A percentile compares a stretch with the other conserved stretches of the same genome.
phyloP scores from a whole-genome alignment of 2,888 invertebrate genomes.

The Ectropis crepuscularia region DNA sequence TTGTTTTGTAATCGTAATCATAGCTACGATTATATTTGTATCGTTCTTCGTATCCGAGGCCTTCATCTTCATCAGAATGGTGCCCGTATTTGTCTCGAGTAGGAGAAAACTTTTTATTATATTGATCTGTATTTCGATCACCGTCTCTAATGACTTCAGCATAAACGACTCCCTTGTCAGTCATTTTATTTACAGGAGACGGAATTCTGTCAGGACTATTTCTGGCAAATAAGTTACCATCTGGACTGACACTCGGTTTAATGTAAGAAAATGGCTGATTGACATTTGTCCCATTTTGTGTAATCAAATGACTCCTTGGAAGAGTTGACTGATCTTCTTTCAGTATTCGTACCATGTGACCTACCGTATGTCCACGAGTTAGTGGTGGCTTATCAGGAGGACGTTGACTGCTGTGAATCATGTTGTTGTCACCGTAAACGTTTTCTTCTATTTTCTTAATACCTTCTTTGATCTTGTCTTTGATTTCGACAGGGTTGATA shows the following conservation, averaged over 20 bases:
- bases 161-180: conserved; percentile 88
- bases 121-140: conserved; percentile 55
- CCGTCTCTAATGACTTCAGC: conserved; percentile 88
- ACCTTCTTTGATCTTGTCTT: conserved; percentile 80
- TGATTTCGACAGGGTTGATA: conserved; percentile 61
- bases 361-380: conserved; percentile 89
- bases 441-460: conserved; percentile 80
- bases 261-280: conserved; percentile 94
- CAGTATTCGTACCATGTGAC: conserved; percentile 90
- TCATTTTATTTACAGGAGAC: conserved; percentile 77
- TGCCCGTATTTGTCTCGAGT: conserved; percentile 79
- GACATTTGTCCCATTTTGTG: conserved; percentile 87
- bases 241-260: conserved; percentile 83
- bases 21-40: conserved; percentile 69
- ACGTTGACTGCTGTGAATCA: conserved; percentile 90
- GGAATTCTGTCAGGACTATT: conserved; percentile 79
- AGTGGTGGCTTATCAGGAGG: conserved; percentile 88
- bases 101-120: conserved; percentile 73
- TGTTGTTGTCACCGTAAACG: conserved; percentile 82
- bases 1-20: conserved; percentile 79
- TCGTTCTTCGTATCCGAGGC: conserved; percentile 89
- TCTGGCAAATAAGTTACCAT: conserved; percentile 73
- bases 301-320: conserved; percentile 86
- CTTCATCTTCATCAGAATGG: conserved; percentile 91
- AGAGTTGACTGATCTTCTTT: conserved; percentile 89